A percentile compares a stretch with the other conserved stretches of the same genome.
Evolutionary conservation across 2,888 invertebrate genomes (phyloP).

Genomic region (Cyaniris semiargus): DNA sequence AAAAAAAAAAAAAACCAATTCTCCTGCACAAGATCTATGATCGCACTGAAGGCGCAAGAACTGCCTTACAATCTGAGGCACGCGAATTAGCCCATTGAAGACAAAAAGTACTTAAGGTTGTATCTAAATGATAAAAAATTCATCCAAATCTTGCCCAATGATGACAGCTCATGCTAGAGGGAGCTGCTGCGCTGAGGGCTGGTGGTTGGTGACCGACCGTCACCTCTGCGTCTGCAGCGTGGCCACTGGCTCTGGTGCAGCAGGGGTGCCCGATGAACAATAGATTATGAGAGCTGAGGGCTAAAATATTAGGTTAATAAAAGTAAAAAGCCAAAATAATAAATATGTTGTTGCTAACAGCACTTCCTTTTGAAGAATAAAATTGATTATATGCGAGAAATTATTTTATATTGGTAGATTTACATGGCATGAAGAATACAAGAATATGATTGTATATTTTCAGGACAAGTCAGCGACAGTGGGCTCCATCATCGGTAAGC

Average conservation of each 20-base stretch:
- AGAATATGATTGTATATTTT: conserved; percentile 38
- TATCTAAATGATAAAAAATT: no score
- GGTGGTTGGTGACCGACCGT: conserved; percentile 40
- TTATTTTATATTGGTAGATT: no score
- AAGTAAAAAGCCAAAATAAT: no score
- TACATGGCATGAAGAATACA: not conserved
- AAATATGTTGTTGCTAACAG: no score
- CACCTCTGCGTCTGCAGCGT: conserved; percentile 49
- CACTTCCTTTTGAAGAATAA: no score
- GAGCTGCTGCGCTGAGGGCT: conserved; percentile 45
- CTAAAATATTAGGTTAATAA: conserved; percentile 35
- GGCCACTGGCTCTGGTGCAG: conserved; percentile 36
- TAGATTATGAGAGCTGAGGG: conserved; percentile 74
- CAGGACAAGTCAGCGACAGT: conserved; percentile 74
- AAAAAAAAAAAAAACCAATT: no score
- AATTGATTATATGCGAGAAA: no score
- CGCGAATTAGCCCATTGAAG: no score
- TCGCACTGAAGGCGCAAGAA: no score
- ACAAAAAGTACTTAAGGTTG: no score
- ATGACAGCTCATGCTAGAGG: conserved; percentile 64
- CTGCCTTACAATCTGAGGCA: not conserved
- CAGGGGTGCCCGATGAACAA: conserved; percentile 61
- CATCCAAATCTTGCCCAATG: conserved; percentile 51
- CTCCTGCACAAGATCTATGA: no score
- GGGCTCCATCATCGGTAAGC: conserved; percentile 72